Base-by-base conservation (phyloP, 2,888 invertebrate genomes). In the Drosophila stalkeri region DNA sequence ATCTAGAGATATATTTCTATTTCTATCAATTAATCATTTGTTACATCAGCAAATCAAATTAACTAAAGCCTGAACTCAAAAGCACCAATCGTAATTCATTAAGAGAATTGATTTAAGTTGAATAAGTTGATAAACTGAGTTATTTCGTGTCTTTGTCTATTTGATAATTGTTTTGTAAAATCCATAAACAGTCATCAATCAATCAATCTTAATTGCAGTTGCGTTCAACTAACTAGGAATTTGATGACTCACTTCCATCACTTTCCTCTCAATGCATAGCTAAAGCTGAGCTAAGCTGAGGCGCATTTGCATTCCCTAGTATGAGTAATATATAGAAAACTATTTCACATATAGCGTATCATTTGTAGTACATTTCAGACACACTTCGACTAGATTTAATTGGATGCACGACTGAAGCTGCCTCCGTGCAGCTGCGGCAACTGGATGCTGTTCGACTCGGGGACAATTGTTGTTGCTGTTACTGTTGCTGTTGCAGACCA, bases 361-460 rank as follows among this genome's bases (percentile, higher is more conserved):
- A 18, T 51, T 18, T 18, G 12, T 33, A 51, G 51, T 33, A 33
- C 7, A 7, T 12, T 20, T 51, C 14, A 33, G 51, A 14, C 33
- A 51, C 33, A 51, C 51, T 43, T 11, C 16, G 12, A 46, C 44
- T 35, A 35, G 35, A 56, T 66, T 33, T 16, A 37, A 37, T 68
- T 61, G 57, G 35, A 37, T 43, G 18, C 39, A 44, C 72, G 75
- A 78, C 62, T 27, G 27, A 27, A 27, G 27, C 27, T 27, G 27
- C 27, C 27, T 27, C 27, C 27, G 6, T 27, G 27, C 27, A 27
- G 27, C 27, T 27, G 27, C 5, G 27, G 6, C 27, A 27, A 27
- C 44, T 12, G 20, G 9, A 35, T 44, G 33, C 44, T 46, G 46
- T 20, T 16, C 33, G 44, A 20, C 18, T 18, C 23, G 33, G 33